phyloP scores from a whole-genome alignment of 1,140 invertebrate genomes.

The Caenorhabditis briggsae region DNA sequence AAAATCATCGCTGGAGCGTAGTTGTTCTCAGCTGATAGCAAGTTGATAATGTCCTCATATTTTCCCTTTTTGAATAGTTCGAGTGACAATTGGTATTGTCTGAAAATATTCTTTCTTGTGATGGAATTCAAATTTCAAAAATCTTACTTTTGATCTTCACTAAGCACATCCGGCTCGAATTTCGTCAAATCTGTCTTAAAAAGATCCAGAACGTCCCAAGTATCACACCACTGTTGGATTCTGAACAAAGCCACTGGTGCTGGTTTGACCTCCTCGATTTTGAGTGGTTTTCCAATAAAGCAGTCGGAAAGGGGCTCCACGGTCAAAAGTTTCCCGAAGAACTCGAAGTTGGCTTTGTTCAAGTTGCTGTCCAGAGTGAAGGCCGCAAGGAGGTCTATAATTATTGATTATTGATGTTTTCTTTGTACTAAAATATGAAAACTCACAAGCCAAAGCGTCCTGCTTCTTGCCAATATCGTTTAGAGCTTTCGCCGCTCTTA shows the following conservation, averaged over 20 bases:
- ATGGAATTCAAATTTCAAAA: no score
- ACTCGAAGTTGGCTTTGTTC: slow-evolving; percentile 28
- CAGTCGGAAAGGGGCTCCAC: neutral
- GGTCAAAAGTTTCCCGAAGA: slow-evolving; percentile 30
- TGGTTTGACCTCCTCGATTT: slow-evolving; percentile 6
- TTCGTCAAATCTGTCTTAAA: slow-evolving; percentile 29
- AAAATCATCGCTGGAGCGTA: slow-evolving; percentile 36
- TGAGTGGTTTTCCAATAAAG: slow-evolving; percentile 26
- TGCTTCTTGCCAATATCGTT: slow-evolving; percentile 20
- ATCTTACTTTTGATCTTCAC: slow-evolving; percentile 34
- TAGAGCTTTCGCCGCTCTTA: slow-evolving; percentile 26
- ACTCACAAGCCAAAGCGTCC: slow-evolving; percentile 28
- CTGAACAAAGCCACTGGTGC: slow-evolving; percentile 15
- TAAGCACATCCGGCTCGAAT: slow-evolving; percentile 1
- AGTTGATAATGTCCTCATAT: neutral
- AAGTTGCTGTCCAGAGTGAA: slow-evolving; percentile 8
- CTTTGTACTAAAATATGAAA: neutral
- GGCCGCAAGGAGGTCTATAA: slow-evolving; percentile 1
- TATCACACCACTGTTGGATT: slow-evolving; percentile 51
- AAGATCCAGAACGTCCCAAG: slow-evolving; percentile 28
- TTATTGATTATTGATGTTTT: neutral
- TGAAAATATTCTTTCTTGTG: neutral
- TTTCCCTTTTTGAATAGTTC: slow-evolving; percentile 11
- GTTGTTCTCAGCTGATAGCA: neutral
- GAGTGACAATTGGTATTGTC: neutral